Conservation (phyloP, 2,113 vertebrate genomes). For the Indri indri region DNA sequence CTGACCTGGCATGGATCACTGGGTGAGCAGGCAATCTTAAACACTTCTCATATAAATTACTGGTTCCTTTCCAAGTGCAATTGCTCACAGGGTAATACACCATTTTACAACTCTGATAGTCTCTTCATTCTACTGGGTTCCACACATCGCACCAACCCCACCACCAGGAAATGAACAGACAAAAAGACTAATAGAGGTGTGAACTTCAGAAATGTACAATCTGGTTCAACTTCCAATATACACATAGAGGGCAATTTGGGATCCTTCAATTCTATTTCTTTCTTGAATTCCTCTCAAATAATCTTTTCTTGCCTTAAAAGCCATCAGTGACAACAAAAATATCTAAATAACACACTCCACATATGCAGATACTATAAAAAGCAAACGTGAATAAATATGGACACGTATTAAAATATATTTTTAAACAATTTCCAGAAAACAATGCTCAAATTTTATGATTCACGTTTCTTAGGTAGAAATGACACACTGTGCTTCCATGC, state of each 20-base stretch:
- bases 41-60: constrained; percentile 81
- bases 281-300: neutral
- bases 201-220: constrained; percentile 26
- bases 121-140: constrained; percentile 69
- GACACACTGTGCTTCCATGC: constrained; percentile 44
- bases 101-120: constrained; percentile 72
- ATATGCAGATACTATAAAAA: neutral
- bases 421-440: constrained; percentile 3
- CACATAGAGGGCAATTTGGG: neutral
- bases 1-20: constrained; percentile 78
- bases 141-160: neutral
- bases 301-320: constrained; percentile 19
- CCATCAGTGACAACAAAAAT: neutral
- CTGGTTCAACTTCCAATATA: neutral
- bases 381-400: neutral
- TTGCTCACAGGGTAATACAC: constrained; percentile 74
- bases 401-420: neutral
- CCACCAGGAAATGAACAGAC: constrained; percentile 57
- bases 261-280: neutral
- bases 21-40: constrained; percentile 77
- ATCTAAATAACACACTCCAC: neutral
- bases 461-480: constrained; percentile 59
- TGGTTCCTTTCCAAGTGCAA: constrained; percentile 71
- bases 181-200: constrained; percentile 56
- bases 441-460: constrained; percentile 38